These are phyloP conservation scores for Octomys mimax DNA, from an alignment of 2,797 vertebrate species.

Conservation along the genomic window DNA sequence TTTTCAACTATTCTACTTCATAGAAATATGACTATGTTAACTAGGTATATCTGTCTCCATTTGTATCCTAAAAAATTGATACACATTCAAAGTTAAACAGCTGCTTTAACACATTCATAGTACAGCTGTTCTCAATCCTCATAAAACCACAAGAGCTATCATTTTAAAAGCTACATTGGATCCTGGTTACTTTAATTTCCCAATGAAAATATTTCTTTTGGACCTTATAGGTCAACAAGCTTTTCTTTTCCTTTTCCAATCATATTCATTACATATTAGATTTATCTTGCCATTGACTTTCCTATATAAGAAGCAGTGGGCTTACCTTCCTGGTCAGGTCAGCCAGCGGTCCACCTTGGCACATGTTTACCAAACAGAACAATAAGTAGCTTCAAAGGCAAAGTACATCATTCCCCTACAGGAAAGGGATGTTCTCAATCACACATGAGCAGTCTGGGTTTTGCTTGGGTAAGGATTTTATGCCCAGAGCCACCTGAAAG, in stretches of 20 bases:
- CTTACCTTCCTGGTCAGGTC: not conserved
- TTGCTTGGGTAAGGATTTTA: constrained; percentile 71
- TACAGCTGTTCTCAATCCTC: not conserved
- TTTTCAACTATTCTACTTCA: not conserved
- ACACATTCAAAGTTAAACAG: not conserved
- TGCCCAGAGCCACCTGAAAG: constrained; percentile 60
- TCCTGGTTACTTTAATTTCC: constrained; percentile 33
- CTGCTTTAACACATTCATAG: not conserved
- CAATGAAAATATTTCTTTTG: constrained; percentile 44
- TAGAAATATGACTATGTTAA: not conserved
- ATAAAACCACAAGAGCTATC: not conserved
- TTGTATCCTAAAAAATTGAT: not conserved
- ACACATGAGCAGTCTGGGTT: constrained; percentile 42
- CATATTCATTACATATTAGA: not conserved
- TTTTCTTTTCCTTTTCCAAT: not conserved
- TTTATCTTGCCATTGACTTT: not conserved
- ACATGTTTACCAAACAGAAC: constrained; percentile 60
- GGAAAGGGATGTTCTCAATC: constrained; percentile 21
- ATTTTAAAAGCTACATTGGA: not conserved
- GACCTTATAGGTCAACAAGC: not conserved
- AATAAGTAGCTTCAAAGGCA: constrained; percentile 58
- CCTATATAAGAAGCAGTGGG: not conserved
- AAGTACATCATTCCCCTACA: not conserved
- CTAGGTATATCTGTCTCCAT: not conserved
- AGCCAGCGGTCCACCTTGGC: constrained; percentile 45